Base-by-base conservation (phyloP, 2,797 vertebrate species). In the Fundulus diaphanus region DNA sequence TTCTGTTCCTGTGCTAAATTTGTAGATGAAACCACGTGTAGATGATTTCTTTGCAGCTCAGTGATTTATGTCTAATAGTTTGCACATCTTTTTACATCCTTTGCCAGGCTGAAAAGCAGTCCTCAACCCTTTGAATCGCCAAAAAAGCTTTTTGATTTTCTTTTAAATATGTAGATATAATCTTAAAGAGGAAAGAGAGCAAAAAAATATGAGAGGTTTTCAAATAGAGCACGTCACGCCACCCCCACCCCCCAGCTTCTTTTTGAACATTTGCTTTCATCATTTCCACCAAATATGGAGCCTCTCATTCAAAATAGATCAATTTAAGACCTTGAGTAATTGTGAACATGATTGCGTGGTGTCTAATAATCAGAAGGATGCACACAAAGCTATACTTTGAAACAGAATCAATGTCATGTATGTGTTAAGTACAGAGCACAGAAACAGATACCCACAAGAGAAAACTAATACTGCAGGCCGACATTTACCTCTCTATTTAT, bases 401-500 rank as follows among this genome's bases (percentile, higher is more conserved):
- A 54, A 59, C 7, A 44, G 44, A 74, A 59, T 84, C 44, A 1
- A 52, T 70, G 70, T 40, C 4, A 65, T 79, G 65, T 67, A 40
- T 73, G 31, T 3, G 2, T 61, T 72, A 56, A 40, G 57, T 15
- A 66, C 31, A 65, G 63, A 72, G 49, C 35, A 69, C 54, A 65
- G 56, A 54, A 35, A 67, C 56, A 48, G 3, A 69, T 70, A 66
- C 27, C 8, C 15, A 66, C 3, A 40, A 42, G 63, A 68, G 18
- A 71, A 61, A 63, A 51, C 2, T 0, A 44, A 73, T 73, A 35
- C 13, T 66, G 46, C 35, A 63, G 44, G 22, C 5, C 33, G 42
- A 27, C n/a, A 13, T 66, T 29, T 42, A 9, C 42, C 29, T 61
- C 29, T 63, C 13, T 11, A n/a, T 42, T 29, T 35, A 18, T 61